These are phyloP conservation scores for Eilema sororculum DNA, from an alignment of 2,888 invertebrate genomes.

Conservation along the genomic window DNA sequence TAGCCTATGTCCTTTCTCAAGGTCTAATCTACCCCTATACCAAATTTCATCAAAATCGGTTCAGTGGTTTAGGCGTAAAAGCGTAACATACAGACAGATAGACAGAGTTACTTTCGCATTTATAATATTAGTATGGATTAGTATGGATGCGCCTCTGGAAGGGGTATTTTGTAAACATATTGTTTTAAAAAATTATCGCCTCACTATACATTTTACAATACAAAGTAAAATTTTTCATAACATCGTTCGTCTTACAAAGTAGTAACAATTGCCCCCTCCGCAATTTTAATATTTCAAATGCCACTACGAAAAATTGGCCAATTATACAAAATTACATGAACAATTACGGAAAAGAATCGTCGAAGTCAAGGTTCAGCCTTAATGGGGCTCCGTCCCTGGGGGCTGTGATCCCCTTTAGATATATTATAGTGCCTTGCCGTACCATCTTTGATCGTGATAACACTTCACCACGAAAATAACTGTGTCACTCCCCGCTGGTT, in stretches of 20 bases:
- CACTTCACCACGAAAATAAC: constrained; percentile 70
- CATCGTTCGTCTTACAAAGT: background rate
- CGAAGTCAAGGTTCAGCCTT: constrained; percentile 76
- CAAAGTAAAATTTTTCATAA: background rate
- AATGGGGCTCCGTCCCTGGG: constrained; percentile 53
- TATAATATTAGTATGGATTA: too few relatives aligned
- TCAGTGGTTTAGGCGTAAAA: too few relatives aligned
- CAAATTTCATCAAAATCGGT: too few relatives aligned
- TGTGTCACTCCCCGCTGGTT: constrained; percentile 55
- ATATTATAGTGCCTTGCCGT: constrained; percentile 84
- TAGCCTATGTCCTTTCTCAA: too few relatives aligned
- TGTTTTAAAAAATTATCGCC: background rate
- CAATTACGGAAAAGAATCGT: constrained; percentile 66
- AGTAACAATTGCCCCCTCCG: background rate
- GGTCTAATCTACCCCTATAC: too few relatives aligned
- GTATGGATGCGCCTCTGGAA: too few relatives aligned
- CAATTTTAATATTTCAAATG: constrained; percentile 10
- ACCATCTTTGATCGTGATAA: constrained; percentile 83
- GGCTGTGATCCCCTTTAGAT: constrained; percentile 58
- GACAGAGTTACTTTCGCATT: too few relatives aligned
- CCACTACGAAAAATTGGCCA: constrained; percentile 23
- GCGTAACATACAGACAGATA: too few relatives aligned
- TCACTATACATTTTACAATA: background rate
- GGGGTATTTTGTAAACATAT: too few relatives aligned
- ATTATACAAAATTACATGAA: constrained; percentile 21